Conservation (phyloP, 2,888 invertebrate species). For the Lasioglossum lativentre region DNA sequence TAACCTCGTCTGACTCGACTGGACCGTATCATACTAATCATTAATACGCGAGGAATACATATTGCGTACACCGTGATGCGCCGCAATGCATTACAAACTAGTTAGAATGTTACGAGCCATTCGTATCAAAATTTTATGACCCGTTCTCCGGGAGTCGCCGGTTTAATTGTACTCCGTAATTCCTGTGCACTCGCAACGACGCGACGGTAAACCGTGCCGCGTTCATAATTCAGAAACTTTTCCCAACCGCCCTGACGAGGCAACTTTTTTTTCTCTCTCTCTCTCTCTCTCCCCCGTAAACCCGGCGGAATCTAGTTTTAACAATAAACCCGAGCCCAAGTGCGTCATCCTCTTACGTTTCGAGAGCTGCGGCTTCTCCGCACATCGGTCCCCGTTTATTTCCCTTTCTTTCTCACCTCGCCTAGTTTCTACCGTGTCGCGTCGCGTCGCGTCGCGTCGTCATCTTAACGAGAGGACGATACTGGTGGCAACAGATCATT, state of each 20-base stretch:
- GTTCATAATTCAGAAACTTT: conserved; percentile 46
- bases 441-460: conserved; percentile 27
- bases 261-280: conserved; percentile 7
- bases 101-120: conserved; percentile 5
- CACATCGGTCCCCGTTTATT: not conserved
- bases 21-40: not conserved
- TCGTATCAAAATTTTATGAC: conserved; percentile 22
- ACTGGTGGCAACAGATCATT: not conserved
- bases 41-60: not conserved
- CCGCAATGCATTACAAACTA: conserved; percentile 7
- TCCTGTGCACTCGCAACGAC: not conserved
- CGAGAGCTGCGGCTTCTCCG: conserved; percentile 7
- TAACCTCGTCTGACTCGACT: not conserved
- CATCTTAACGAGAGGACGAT: conserved; percentile 30
- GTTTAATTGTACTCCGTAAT: conserved; percentile 20
- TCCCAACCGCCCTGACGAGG: conserved; percentile 17
- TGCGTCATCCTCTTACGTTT: conserved; percentile 38
- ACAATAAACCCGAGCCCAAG: conserved; percentile 46
- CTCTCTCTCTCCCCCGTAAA: not conserved
- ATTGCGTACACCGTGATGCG: not conserved
- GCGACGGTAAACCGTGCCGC: not conserved
- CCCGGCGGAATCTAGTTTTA: conserved; percentile 58
- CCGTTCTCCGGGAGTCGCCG: conserved; percentile 4
- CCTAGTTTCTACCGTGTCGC: conserved; percentile 26
- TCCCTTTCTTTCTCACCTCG: conserved; percentile 21